Percentiles rank a stretch among this genome's conserved stretches.
Conservation (phyloP, 2,888 invertebrate genomes). For the Chrysodeixis includens region DNA sequence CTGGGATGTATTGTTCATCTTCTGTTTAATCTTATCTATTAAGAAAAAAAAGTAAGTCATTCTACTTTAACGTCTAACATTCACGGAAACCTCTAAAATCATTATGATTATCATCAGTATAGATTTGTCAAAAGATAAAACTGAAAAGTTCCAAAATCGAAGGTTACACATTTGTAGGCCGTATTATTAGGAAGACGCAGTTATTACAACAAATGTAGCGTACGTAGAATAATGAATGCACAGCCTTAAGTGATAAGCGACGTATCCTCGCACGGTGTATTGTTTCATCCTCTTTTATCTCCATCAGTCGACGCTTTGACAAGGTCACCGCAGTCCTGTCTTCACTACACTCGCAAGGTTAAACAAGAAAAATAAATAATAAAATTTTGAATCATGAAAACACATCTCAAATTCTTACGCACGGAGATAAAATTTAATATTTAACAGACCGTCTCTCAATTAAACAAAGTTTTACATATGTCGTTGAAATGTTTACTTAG, state of each 20-base stretch:
- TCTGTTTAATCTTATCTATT: too few species aligned
- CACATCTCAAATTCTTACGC: background rate
- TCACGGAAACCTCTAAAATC: too few species aligned
- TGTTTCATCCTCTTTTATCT: slow-evolving; percentile 70
- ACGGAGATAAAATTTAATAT: background rate
- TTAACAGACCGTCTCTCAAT: background rate
- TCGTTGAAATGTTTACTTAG: background rate
- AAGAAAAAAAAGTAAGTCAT: too few species aligned
- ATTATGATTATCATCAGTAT: too few species aligned
- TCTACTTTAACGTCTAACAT: too few species aligned
- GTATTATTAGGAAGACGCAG: slow-evolving; percentile 12
- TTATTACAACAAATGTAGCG: slow-evolving; percentile 34
- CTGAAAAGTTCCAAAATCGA: background rate
- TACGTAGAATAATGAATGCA: slow-evolving; percentile 33
- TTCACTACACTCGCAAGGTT: slow-evolving; percentile 58
- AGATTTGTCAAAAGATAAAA: background rate
- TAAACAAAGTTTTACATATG: slow-evolving; percentile 1
- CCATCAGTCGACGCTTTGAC: slow-evolving; percentile 69
- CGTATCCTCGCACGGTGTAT: slow-evolving; percentile 59
- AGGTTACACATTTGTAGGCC: background rate
- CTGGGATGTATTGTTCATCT: too few species aligned
- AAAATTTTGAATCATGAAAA: slow-evolving; percentile 38
- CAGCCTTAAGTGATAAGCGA: slow-evolving; percentile 62
- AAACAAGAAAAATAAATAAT: slow-evolving; percentile 48
- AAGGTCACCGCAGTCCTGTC: slow-evolving; percentile 69